Base-by-base conservation (phyloP, 2,888 invertebrate species). In the Zygogramma bicolorata region DNA sequence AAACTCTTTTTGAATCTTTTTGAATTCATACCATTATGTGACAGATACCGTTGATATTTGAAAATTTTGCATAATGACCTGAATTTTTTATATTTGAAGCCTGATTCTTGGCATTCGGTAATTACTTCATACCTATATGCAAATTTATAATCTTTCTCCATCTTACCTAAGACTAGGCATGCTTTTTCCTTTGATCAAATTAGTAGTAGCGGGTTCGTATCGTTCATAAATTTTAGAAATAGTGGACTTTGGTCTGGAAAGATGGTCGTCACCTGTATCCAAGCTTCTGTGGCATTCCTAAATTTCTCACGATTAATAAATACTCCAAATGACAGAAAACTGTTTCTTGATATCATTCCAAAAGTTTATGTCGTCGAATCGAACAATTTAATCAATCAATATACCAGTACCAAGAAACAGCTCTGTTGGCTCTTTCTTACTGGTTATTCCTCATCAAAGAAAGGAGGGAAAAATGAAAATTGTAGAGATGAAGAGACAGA, bases 121-220 rank as follows among this genome's bases (percentile, higher is more conserved):
- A 13, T 8, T 34, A 34, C 2, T 0, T 10, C 10, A 18, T 20
- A 3, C 15, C 18, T 20, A 46, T 18, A 46, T 46, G 20, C 20
- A 20, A 3, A 46, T 46, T 2, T 15, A 18, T 10, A 46, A 20
- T 1, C 20, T 8, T 46, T 10, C 20, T 20, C 7, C 10, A 22
- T 46, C 89, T 88, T 88, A 97, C 97, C 96, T 96, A 74, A 97
- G 89, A 84, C 97, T 97, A 2, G 97, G 97, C 97, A 98, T 97
- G 89, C 97, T 97, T 88, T 97, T 97, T 74, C 97, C 97, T 89
- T 97, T 96, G 74, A 95, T 93, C 63, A 97, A 89, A 87, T 95
- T 95, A 65, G 91, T 27, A 4, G 63, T 95, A 65, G 91, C 3
- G 1, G 63, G 31, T 27, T 27, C 25, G 3, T 53, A n/a, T 5